Evolutionary conservation across 2,888 invertebrate species (phyloP), one percentile per base, ranked within the genome.

Genomic region (Heliconius ethilla): DNA sequence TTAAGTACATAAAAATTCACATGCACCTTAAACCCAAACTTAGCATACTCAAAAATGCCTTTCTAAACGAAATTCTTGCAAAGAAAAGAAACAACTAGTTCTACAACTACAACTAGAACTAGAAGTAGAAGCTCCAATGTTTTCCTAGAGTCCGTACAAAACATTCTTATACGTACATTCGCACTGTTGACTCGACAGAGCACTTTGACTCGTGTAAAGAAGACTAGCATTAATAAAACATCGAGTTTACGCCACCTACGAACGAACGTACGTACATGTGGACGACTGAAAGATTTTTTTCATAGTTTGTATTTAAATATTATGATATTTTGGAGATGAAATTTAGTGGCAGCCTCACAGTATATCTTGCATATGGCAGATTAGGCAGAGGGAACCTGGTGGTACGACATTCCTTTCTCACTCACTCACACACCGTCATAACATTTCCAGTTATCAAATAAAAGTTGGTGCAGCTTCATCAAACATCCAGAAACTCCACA

Each of bases 401-500:
- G 51, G 51, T 51, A 51, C 18, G 18, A 51, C 51, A 51, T 6
- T 10, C 59, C n/a, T 22, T 10, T n/a, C 10, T 3, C n/a, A 59
- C 45, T 18, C 18, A 40, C 40, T 40, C 40, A 18, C 45, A 18
- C 6, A 18, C 45, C 4, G 3, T 18, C 51, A 51, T 27, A 63
- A 15, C 5, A 6, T 27, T 5, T 25, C 27, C 25, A 63, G 5
- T 15, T 27, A 63, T 25, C 13, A 25, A 63, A 27, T 25, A 25
- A 55, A 9, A 55, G 7, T 15, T 27, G 15, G 27, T 27, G 67
- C 40, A 40, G 76, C 25, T 80, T 75, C 70, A 77, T 75, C 67
- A 77, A 70, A 79, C 59, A 70, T 75, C 67, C 73, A 72, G 55
- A 76, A 79, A 62, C 69, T 69, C 70, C 76, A 70, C 69, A 78